A percentile compares a stretch with the other conserved stretches of the same genome.
Evolutionary conservation across 2,797 vertebrate genomes (phyloP).

Genomic region (Pteropus rufus): DNA sequence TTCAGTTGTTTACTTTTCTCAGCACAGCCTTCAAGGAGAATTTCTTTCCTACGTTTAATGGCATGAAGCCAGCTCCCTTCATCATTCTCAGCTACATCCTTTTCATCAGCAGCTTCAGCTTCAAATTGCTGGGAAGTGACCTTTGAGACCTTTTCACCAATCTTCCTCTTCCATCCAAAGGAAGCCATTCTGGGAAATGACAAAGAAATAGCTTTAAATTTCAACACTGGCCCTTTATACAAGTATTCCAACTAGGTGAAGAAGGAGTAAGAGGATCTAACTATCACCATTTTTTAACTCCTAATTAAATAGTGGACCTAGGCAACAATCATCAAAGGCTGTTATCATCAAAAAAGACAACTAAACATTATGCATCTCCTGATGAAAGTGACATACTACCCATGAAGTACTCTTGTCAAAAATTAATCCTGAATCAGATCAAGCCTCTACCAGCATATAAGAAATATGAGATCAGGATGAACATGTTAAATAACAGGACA

Average conservation of each 20-base stretch:
- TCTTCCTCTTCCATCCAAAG: slow-evolving; percentile 97
- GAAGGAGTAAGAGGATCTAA: neutral
- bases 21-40: slow-evolving; percentile 88
- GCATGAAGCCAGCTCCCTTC: slow-evolving; percentile 87
- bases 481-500: neutral
- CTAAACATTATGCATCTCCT: neutral
- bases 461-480: neutral
- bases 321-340: neutral
- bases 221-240: neutral
- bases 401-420: neutral
- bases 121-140: slow-evolving; percentile 90
- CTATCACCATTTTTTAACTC: neutral
- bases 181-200: slow-evolving; percentile 89
- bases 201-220: slow-evolving; percentile 4
- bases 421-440: neutral
- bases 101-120: slow-evolving; percentile 86
- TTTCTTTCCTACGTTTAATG: slow-evolving; percentile 87
- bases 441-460: neutral
- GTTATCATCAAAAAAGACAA: neutral
- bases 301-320: neutral
- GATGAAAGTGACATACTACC: neutral
- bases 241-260: neutral
- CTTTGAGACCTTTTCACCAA: slow-evolving; percentile 94
- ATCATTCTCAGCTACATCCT: slow-evolving; percentile 67
- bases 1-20: slow-evolving; percentile 89